Conservation (phyloP, 35 echinoderm and acorn worm species). For the Holothuria glaberrima region DNA sequence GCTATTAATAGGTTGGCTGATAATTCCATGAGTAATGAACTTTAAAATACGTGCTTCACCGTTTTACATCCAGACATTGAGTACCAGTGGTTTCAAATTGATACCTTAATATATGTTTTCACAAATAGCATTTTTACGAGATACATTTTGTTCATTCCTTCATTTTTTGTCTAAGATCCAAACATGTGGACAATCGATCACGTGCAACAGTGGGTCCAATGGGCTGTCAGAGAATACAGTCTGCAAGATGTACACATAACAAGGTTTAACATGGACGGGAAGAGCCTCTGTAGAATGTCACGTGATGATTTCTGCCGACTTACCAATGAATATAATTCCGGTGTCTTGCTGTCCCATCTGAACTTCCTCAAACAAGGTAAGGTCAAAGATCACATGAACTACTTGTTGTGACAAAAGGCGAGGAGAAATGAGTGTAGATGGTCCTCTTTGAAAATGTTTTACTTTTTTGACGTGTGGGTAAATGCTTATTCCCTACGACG, state of each 20-base stretch:
- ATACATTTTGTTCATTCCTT: background rate
- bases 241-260: slow-evolving; percentile 83
- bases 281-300: slow-evolving; percentile 93
- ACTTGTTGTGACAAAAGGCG: background rate
- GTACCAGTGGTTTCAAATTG: no score
- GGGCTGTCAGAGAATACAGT: slow-evolving; percentile 91
- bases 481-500: background rate
- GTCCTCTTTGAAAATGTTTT: no score
- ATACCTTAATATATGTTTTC: no score
- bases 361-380: slow-evolving; percentile 97
- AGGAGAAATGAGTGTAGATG: background rate
- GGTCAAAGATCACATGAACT: background rate
- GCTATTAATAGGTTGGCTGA: no score
- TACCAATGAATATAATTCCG: slow-evolving; percentile 88
- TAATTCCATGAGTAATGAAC: no score
- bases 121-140: no score
- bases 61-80: no score
- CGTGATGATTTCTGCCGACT: slow-evolving; percentile 89
- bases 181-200: slow-evolving; percentile 96
- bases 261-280: slow-evolving; percentile 95
- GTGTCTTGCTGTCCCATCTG: slow-evolving; percentile 90
- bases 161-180: slow-evolving; percentile 68
- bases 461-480: background rate
- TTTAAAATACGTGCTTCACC: no score
- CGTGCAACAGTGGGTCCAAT: slow-evolving; percentile 97